Evolutionary conservation across 2,113 vertebrate species (phyloP), one percentile per base, ranked within the genome.

Genomic region (Rattus rattus): DNA sequence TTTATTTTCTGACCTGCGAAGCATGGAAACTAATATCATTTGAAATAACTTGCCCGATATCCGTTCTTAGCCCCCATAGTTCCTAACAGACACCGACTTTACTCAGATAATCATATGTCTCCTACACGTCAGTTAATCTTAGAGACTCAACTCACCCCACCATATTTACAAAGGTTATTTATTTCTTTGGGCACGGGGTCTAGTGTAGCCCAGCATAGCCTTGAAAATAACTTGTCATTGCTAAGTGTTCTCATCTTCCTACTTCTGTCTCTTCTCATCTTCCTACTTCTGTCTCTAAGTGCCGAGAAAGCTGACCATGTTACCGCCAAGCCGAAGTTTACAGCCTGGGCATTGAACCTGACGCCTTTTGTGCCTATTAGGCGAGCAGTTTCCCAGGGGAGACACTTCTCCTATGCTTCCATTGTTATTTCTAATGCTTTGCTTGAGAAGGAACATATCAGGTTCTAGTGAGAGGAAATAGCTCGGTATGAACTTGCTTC

Each of bases 1-100:
- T 90, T 81, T 59, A 93, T 93, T 70, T 96, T 95, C 67, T 87
- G 33, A 88, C 16, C 84, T 90, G 19, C 90, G 89, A 95, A 79
- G 52, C 36, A 54, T 69, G 69, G 81, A 90, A 89, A 84, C 72
- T 52, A 94, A n/a, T 54, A 70, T 65, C 43, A 33, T 43, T 87
- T 90, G 91, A 73, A 59, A 77, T 52, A 93, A 56, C 63, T 73
- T 95, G 73, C 75, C 76, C 36, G 69, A 17, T 87, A 73, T 75
- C 30, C 22, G 30, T 43, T 91, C 30, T 75, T 83, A 85, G 39
- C 4, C 19, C 49, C 11, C n/a, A 11, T 17, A 28, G 24, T 52
- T 92, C 43, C 43, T 67, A 70, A 72, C 8, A 90, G 79, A 87
- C 43, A 43, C 69, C 54, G 67, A 49, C 90, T 89, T 93, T 17